Evolutionary conservation across 2,113 vertebrate genomes (phyloP), one percentile per base, ranked within the genome.

Genomic region (Bungarus multicinctus): DNA sequence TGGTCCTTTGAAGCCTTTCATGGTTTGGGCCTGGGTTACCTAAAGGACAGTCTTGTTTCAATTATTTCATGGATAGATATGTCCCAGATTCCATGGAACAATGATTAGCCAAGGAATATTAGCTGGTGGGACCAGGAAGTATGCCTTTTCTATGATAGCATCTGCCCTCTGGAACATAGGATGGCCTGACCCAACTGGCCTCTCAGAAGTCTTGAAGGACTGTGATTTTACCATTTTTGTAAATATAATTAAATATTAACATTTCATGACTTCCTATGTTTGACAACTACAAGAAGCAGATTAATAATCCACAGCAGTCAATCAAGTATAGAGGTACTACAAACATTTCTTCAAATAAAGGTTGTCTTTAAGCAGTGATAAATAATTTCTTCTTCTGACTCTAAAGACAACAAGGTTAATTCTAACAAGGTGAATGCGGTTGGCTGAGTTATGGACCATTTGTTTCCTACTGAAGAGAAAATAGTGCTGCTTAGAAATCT

Each of bases 241-340:
- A 94, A 95, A 94, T 57, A 34, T 94, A 95, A 96, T 97, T 97
- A 95, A 96, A 92, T 92, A 94, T 96, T 91, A 95, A 88, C 91
- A 54, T 74, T 93, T 93, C 86, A 47, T 88, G 93, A 92, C 91
- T 95, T 45, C 93, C 92, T 74, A 54, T 8, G 92, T 91, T 92
- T 89, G 89, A 92, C 92, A 88, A 52, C 90, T 74, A 87, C 47
- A 94, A 93, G 92, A 94, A 90, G 89, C 89, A 93, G 47, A 95
- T 95, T 92, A 94, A 91, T 94, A 88, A 92, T 86, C 93, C 93
- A 89, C 87, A 95, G 4, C 0, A n/a, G 85, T 92, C 34, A 93
- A 87, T 53, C 92, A 92, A 69, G 91, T 53, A 58, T 86, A 91
- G 45, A 22, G 10, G 54, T 43, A 74, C 34, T 55, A 85, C 45